Percentiles rank a stretch among this genome's conserved stretches.
Evolutionary conservation across 2,888 invertebrate genomes (phyloP).

Genomic region (Drosophila birchii): DNA sequence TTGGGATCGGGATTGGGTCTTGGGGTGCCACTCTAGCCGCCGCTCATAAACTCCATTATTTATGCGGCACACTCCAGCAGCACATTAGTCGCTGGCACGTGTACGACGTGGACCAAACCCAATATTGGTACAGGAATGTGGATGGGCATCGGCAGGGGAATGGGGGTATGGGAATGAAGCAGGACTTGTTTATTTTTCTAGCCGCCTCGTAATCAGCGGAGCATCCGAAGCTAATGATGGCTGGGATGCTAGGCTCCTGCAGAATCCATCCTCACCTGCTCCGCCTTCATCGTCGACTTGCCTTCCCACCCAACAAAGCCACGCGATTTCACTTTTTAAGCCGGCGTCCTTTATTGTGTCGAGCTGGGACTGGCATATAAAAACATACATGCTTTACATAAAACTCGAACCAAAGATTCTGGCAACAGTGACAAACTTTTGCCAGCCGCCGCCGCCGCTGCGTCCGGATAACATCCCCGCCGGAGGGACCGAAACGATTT

Average conservation of each 20-base stretch:
- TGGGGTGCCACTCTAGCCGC: constrained; percentile 9
- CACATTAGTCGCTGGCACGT: constrained; percentile 52
- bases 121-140: constrained; percentile 25
- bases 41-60: constrained; percentile 64
- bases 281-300: not conserved
- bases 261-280: constrained; percentile 18
- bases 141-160: not conserved
- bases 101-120: constrained; percentile 50
- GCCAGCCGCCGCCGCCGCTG: constrained; percentile 22
- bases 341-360: constrained; percentile 30
- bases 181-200: constrained; percentile 34
- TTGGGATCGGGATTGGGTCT: constrained; percentile 26
- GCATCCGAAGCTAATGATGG: constrained; percentile 47
- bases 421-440: constrained; percentile 59
- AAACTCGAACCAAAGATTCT: constrained; percentile 57
- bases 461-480: constrained; percentile 21
- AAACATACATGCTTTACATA: constrained; percentile 61
- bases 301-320: not conserved
- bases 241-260: constrained; percentile 11
- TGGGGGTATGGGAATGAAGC: no score
- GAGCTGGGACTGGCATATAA: constrained; percentile 28
- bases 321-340: constrained; percentile 38
- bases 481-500: constrained; percentile 43
- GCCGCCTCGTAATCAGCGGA: constrained; percentile 41
- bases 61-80: constrained; percentile 54